Base-by-base conservation (phyloP, 2,888 invertebrate species). In the Acleris literana region DNA sequence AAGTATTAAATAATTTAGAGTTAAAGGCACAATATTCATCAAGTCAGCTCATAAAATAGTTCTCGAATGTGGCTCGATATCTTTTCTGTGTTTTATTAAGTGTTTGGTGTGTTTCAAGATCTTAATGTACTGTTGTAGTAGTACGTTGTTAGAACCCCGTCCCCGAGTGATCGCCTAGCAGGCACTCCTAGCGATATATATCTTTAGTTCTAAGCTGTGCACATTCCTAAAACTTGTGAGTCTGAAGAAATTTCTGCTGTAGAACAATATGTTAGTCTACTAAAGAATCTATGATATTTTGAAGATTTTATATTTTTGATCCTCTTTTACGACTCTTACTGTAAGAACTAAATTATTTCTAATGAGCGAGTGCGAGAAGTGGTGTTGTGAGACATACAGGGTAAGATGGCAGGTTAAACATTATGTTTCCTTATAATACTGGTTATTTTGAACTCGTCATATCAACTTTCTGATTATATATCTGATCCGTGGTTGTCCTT, bases 241-340 rank as follows among this genome's bases (percentile, higher is more conserved):
- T 92, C 92, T 92, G 92, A 92, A 83, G 78, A 89, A 87, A 88
- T 92, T 88, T 92, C 92, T 86, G 88, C 87, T 86, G 81, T 85
- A 85, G 81, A 86, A 86, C 86, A 85, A 86, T 88, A 83, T 83
- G 75, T 83, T 83, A 82, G 76, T 86, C 81, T 86, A 86, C 79
- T 81, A 87, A 87, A 86, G 86, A 88, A 87, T 87, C 85, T 83
- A 74, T 75, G 70, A 87, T 87, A 85, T 91, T 91, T 91, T 87
- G 84, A 90, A 87, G 84, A 87, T 77, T 88, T 66, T 90, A 88
- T 91, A 91, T 92, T 90, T 91, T 91, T 81, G 87, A 88, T 83
- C 90, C 89, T 89, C 67, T 89, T 83, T 81, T 78, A 75, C 74
- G 77, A 77, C 78, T 78, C 85, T 84, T 89, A 86, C 82, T 85